Evolutionary conservation across 2,113 vertebrate genomes (phyloP).

Genomic region (Zingel zingel): DNA sequence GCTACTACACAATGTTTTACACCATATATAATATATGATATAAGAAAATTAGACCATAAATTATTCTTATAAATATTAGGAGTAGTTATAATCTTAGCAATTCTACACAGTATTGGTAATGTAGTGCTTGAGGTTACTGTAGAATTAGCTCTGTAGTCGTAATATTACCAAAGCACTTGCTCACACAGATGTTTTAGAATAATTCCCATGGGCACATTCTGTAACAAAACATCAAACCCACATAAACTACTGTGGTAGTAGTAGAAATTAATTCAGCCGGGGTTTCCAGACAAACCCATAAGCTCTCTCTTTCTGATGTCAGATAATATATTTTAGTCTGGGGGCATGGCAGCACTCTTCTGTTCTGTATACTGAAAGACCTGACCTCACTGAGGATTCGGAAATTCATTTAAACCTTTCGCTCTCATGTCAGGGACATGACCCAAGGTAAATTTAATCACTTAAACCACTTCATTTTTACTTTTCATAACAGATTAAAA

Average conservation of each 20-base stretch:
- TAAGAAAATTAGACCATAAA: neutral
- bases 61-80: neutral
- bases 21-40: neutral
- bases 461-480: neutral
- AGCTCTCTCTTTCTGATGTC: conserved; percentile 7
- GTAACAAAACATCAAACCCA: neutral
- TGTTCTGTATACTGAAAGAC: neutral
- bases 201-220: neutral
- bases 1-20: neutral
- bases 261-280: neutral
- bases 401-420: neutral
- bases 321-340: conserved; percentile 13
- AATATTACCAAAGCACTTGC: neutral
- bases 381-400: neutral
- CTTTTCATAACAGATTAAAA: neutral
- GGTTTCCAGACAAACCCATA: neutral
- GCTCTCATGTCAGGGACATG: neutral
- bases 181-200: neutral
- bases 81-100: too few relatives aligned
- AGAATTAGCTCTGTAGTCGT: neutral
- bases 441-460: neutral
- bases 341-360: neutral
- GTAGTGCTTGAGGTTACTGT: neutral
- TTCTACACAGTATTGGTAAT: neutral
- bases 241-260: neutral